Conservation (phyloP, 2,113 vertebrate genomes). For the Paraplagusia blochii region DNA sequence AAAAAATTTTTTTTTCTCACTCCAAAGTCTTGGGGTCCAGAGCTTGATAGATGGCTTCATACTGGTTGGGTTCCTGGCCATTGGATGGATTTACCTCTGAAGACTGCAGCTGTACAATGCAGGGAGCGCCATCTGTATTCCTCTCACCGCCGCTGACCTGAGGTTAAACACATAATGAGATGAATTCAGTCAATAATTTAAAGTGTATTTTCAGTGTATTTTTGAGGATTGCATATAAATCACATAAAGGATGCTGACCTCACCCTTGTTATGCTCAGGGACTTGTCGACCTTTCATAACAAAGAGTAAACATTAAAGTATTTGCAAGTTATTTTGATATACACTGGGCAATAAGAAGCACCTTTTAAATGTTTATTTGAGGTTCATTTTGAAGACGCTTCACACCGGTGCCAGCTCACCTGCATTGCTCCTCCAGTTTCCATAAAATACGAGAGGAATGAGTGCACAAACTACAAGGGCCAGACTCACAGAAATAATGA, state of each 20-base stretch:
- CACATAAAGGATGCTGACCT: conserved; percentile 33
- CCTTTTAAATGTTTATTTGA: no score
- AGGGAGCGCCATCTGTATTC: conserved; percentile 7
- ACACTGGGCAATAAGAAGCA: no score
- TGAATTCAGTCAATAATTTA: neutral
- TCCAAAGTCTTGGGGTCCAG: conserved; percentile 41
- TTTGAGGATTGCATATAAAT: neutral
- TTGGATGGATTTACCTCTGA: conserved; percentile 7
- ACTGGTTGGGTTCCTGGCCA: conserved; percentile 16
- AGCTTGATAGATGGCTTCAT: conserved; percentile 31
- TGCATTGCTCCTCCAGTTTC: conserved; percentile 37
- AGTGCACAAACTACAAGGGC: conserved; percentile 59
- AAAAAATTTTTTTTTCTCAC: conserved; percentile 4
- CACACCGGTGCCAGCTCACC: conserved; percentile 23
- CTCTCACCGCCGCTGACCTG: conserved; percentile 38
- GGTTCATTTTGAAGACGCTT: neutral
- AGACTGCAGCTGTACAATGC: conserved; percentile 26
- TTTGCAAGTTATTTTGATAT: neutral
- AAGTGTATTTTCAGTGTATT: neutral
- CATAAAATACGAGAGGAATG: conserved; percentile 64
- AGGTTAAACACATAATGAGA: neutral
- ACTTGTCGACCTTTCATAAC: conserved; percentile 10
- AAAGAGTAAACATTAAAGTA: neutral
- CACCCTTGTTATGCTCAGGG: conserved; percentile 5
- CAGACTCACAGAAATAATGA: conserved; percentile 55